phyloP scores from a whole-genome alignment of 2,113 vertebrate genomes.

The Salvelinus sp. region DNA sequence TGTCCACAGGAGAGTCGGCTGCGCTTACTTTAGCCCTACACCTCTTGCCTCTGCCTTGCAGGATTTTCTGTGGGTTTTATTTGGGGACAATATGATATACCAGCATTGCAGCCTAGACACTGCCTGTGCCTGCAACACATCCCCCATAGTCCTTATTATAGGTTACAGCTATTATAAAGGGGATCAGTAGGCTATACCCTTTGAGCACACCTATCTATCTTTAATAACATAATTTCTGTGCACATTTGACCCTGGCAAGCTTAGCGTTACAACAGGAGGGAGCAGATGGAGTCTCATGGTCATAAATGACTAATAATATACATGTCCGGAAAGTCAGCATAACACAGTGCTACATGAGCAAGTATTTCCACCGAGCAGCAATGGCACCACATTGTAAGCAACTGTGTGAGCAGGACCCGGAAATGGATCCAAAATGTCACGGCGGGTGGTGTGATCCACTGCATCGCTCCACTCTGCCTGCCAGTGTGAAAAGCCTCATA shows the following conservation, averaged over 20 bases:
- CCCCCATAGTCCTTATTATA: not conserved
- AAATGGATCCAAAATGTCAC: not conserved
- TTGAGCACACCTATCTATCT: not conserved
- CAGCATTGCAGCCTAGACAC: not conserved
- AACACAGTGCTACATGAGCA: not conserved
- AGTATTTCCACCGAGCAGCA: not conserved
- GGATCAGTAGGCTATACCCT: no score
- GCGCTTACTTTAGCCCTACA: not conserved
- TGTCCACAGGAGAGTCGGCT: not conserved
- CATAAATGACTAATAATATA: not conserved
- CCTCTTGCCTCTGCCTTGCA: not conserved
- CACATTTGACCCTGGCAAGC: no score
- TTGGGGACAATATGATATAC: not conserved
- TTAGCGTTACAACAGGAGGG: no score
- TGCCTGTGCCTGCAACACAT: not conserved
- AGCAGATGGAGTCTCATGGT: no score
- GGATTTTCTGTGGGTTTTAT: no score
- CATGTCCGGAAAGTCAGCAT: not conserved
- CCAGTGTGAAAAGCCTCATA: not conserved
- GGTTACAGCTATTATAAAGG: no score
- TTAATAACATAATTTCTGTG: not conserved
- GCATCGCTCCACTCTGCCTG: not conserved
- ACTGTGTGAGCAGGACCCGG: not conserved
- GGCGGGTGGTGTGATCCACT: not conserved
- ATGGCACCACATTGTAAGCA: not conserved